Percentiles rank a stretch among this genome's conserved stretches.
phyloP scores from a whole-genome alignment of 2,797 vertebrate species.

The Antrozous pallidus region DNA sequence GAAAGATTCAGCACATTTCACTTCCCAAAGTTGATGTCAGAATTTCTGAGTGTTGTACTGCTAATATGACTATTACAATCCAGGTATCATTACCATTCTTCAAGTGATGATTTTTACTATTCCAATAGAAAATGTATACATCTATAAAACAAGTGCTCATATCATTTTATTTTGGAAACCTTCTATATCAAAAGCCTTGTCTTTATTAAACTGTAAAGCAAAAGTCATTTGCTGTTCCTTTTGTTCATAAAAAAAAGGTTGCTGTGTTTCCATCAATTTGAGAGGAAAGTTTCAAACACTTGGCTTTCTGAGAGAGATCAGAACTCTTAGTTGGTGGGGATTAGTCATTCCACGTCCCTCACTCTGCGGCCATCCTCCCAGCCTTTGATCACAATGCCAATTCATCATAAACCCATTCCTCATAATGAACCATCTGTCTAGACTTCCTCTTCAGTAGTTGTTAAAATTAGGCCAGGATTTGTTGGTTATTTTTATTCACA shows the following conservation, averaged over 20 bases:
- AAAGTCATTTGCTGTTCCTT: neutral
- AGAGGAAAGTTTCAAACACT: constrained; percentile 68
- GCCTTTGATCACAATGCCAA: constrained; percentile 84
- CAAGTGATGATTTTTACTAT: constrained; percentile 3
- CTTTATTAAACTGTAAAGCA: constrained; percentile 59
- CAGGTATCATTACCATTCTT: neutral
- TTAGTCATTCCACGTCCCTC: constrained; percentile 81
- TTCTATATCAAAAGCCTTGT: neutral
- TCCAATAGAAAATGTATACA: neutral
- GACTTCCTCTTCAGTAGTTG: constrained; percentile 82
- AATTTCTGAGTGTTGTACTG: neutral
- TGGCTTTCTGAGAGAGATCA: constrained; percentile 72
- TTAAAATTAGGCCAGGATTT: constrained; percentile 90
- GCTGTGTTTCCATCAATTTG: constrained; percentile 46
- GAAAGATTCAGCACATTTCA: neutral
- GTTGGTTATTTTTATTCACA: constrained; percentile 84
- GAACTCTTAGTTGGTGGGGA: constrained; percentile 73
- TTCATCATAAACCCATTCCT: constrained; percentile 78
- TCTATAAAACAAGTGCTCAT: neutral
- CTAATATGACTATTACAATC: neutral
- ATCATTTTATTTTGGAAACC: neutral
- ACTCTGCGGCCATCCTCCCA: neutral
- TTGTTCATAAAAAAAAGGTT: neutral
- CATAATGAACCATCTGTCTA: constrained; percentile 82
- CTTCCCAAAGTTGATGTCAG: neutral